Base-by-base conservation (phyloP, 1,140 invertebrate species). In the Mya arenaria region DNA sequence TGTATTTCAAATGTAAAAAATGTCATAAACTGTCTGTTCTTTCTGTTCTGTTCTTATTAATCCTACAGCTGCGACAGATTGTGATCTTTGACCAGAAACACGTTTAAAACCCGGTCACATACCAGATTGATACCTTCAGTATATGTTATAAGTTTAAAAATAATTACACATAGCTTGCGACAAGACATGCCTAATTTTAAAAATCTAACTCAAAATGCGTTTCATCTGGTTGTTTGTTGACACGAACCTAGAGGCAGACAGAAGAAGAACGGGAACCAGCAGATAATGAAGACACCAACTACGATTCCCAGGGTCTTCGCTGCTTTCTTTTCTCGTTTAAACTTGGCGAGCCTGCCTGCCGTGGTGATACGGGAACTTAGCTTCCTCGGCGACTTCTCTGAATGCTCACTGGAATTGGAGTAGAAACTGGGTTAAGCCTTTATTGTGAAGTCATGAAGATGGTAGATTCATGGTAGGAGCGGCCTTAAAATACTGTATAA, bases 261-360 rank as follows among this genome's bases (percentile, higher is more conserved):
- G 8, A 99, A 96, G 92, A 99, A 99, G 92, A 99, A 99, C 1
- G 98, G 98, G 56, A 99, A 94, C 98, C 98, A 99, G 91, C 98
- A 99, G 63, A 98, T 93, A 25, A 96, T 97, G 90, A 99, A 99
- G 0, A 98, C 97, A 77, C 97, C 98, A 74, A 99, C 99, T 4
- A 94, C 97, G 52, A 98, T 96, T 8, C 96, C 97, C 30, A 98
- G 92, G 0, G 97, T 98, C 90, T 97, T 96, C 17, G 97, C 97
- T 0, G 97, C 97, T 79, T 93, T 93, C 39, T 91, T 90, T 75
- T 93, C 92, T 44, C 89, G 39, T 97, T 71, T 90, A 77, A 92
- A 92, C 56, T 90, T 88, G 0, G 91, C 89, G 15, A 91, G 85
- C 79, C 86, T 91, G 36, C 88, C 88, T 1, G 88, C 86, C 28